phyloP scores from a whole-genome alignment of 2,113 vertebrate species.

The Phyllostomus discolor region DNA sequence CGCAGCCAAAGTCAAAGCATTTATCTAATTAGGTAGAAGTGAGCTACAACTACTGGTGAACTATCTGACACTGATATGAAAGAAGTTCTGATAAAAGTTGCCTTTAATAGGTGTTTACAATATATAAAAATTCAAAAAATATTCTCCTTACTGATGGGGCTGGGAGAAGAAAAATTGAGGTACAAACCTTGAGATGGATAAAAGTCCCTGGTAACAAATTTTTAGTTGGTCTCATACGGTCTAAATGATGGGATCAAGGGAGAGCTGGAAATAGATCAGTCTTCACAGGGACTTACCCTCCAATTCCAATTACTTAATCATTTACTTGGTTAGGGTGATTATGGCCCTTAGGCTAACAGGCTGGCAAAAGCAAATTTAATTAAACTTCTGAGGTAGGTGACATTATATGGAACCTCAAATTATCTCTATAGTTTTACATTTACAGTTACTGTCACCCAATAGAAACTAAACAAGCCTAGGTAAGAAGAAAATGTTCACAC shows the following conservation, averaged over 20 bases:
- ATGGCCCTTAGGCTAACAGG: neutral
- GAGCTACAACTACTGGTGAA: neutral
- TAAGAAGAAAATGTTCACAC: neutral
- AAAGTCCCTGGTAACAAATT: neutral
- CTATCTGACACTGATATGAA: neutral
- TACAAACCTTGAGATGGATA: neutral
- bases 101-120: neutral
- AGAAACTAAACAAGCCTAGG: neutral
- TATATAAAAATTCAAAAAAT: neutral
- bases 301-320: conserved; percentile 19
- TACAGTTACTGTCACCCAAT: neutral
- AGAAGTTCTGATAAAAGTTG: neutral
- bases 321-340: conserved; percentile 10
- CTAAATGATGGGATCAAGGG: neutral
- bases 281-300: neutral
- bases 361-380: conserved; percentile 29
- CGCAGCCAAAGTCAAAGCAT: neutral
- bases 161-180: neutral
- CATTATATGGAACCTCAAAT: neutral
- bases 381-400: neutral
- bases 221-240: neutral
- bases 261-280: neutral
- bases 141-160: neutral
- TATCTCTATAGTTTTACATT: neutral
- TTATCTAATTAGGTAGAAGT: neutral